Conservation (phyloP, 2,113 vertebrate genomes). For the Chionis minor region DNA sequence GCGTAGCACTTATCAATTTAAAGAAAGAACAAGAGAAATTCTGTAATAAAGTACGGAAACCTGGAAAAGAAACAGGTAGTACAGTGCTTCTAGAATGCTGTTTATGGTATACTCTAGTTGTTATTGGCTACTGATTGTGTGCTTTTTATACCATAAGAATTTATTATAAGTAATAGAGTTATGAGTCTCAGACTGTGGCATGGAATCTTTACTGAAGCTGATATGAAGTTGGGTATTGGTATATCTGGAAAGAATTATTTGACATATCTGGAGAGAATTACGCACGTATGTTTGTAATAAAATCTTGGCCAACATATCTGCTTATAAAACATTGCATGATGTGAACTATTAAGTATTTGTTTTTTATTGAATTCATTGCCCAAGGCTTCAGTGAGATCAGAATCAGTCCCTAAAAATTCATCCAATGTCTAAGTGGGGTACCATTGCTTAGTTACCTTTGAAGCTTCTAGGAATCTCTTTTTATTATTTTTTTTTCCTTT, state of each 20-base stretch:
- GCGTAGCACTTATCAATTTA: constrained; percentile 77
- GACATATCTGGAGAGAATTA: neutral
- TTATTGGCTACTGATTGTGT: neutral
- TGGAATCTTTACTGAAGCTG: neutral
- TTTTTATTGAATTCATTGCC: neutral
- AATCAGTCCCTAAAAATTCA: neutral
- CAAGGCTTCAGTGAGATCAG: neutral
- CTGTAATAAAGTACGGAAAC: neutral
- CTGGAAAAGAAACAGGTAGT: constrained; percentile 49
- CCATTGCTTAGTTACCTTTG: neutral
- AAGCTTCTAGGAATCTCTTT: neutral
- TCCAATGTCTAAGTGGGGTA: neutral
- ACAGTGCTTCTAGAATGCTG: neutral
- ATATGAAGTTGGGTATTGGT: neutral
- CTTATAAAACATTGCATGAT: neutral
- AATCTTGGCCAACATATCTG: neutral
- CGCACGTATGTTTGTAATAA: neutral
- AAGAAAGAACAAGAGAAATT: constrained; percentile 76
- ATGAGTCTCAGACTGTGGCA: neutral
- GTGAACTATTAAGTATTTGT: neutral
- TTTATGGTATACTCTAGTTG: neutral
- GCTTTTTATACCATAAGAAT: neutral
- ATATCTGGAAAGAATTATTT: neutral
- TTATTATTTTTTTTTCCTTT: too few relatives aligned
- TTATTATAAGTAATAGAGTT: neutral